A percentile compares a stretch with the other conserved stretches of the same genome.
phyloP scores from a whole-genome alignment of 2,113 vertebrate genomes.

The Bothrops jararaca region DNA sequence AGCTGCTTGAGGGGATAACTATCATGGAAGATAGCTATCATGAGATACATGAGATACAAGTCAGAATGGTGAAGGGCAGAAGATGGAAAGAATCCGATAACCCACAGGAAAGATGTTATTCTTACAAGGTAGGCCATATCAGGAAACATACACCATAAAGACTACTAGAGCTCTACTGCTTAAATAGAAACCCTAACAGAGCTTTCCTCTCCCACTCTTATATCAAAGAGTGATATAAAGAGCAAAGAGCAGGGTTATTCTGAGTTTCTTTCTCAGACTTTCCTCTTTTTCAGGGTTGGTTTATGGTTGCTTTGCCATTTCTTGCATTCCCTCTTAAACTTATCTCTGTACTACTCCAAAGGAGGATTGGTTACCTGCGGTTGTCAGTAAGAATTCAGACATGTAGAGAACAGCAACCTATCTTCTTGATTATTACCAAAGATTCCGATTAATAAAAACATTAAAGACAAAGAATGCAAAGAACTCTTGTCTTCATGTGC shows the following conservation, averaged over 20 bases:
- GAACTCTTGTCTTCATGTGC: background rate
- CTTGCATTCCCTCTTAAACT: background rate
- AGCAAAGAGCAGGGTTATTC: background rate
- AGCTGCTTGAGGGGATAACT: background rate
- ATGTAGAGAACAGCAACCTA: background rate
- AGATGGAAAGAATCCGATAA: background rate
- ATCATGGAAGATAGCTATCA: too few species aligned
- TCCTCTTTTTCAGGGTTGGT: background rate
- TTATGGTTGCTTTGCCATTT: background rate
- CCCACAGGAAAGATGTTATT: background rate
- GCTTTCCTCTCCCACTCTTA: background rate
- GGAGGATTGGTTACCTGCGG: background rate
- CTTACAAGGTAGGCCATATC: background rate
- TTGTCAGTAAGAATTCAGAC: background rate
- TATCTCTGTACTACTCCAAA: background rate
- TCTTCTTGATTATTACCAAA: background rate
- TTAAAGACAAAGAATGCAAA: background rate
- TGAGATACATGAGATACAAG: background rate
- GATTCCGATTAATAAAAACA: background rate
- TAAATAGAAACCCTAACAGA: background rate
- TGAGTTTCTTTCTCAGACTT: background rate
- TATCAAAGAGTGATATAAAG: background rate
- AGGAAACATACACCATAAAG: background rate
- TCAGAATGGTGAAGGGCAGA: background rate
- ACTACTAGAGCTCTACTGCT: background rate